Conservation (phyloP, 2,888 invertebrate species). For the Saturnia japonica region DNA sequence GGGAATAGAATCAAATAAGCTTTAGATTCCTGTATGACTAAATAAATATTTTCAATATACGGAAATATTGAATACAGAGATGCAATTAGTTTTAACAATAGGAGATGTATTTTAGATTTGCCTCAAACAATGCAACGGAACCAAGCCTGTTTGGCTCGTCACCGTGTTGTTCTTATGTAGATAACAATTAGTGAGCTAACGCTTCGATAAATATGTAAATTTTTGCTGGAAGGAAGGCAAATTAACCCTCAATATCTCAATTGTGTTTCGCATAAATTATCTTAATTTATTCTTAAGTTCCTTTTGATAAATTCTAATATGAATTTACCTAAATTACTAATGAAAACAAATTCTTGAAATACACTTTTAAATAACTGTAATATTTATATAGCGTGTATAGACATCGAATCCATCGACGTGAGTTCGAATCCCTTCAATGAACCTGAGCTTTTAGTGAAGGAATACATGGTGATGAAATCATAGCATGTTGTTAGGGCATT, state of each 20-base stretch:
- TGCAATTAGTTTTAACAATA: conserved; percentile 6
- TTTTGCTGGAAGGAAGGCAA: conserved; percentile 59
- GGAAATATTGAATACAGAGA: neutral
- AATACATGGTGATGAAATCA: too few relatives aligned
- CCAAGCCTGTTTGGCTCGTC: conserved; percentile 14
- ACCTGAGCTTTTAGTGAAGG: too few relatives aligned
- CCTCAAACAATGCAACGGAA: conserved; percentile 13
- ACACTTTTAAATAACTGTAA: neutral
- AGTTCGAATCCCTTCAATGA: too few relatives aligned
- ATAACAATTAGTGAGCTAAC: conserved; percentile 62
- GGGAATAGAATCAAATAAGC: neutral
- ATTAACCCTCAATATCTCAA: conserved; percentile 71
- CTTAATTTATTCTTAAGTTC: conserved; percentile 62
- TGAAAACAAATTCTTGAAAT: conserved; percentile 34
- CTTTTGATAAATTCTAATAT: conserved; percentile 53
- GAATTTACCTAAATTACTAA: conserved; percentile 50
- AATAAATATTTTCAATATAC: neutral
- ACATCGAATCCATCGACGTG: too few relatives aligned
- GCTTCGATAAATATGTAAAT: conserved; percentile 73
- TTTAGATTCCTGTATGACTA: neutral
- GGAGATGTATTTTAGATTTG: conserved; percentile 4
- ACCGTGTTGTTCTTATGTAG: conserved; percentile 36
- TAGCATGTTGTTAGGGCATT: too few relatives aligned
- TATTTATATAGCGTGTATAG: too few relatives aligned
- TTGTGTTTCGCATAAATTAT: conserved; percentile 70